Percentiles rank a stretch among this genome's conserved stretches.
Conservation (phyloP, 2,888 invertebrate species). For the Dolomedes plantarius region DNA sequence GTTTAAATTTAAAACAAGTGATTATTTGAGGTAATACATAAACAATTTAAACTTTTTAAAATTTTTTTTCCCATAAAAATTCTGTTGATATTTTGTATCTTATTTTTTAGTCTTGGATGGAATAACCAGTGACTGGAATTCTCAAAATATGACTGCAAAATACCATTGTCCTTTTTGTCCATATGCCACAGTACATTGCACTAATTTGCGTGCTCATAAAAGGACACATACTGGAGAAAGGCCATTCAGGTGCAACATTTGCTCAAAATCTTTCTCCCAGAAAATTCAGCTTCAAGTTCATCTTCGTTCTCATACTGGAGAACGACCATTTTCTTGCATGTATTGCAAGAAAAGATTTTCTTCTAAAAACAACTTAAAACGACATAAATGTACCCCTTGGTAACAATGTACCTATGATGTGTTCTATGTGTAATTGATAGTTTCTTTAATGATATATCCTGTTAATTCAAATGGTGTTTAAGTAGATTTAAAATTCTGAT, state of each 20-base stretch:
- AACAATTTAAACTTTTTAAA: no score
- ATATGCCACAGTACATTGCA: not conserved
- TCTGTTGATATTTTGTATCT: no score
- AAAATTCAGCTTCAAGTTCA: not conserved
- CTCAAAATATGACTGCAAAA: not conserved
- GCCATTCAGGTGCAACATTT: not conserved
- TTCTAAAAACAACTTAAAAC: not conserved
- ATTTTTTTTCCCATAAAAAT: no score
- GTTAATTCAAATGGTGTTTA: no score
- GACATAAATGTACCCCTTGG: not conserved
- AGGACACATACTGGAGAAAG: constrained; percentile 8
- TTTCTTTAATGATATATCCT: no score
- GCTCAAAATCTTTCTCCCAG: not conserved
- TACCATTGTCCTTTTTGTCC: not conserved
- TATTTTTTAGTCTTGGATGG: no score
- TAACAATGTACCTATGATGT: no score
- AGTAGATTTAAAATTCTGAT: no score
- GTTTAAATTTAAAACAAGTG: no score
- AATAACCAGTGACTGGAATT: no score
- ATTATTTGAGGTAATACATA: no score
- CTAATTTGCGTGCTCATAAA: not conserved
- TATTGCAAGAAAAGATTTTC: not conserved
- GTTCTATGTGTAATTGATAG: no score
- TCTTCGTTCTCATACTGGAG: not conserved
- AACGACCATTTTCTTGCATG: not conserved